Conservation (phyloP, 2,888 invertebrate genomes). For the Tachina fera region DNA sequence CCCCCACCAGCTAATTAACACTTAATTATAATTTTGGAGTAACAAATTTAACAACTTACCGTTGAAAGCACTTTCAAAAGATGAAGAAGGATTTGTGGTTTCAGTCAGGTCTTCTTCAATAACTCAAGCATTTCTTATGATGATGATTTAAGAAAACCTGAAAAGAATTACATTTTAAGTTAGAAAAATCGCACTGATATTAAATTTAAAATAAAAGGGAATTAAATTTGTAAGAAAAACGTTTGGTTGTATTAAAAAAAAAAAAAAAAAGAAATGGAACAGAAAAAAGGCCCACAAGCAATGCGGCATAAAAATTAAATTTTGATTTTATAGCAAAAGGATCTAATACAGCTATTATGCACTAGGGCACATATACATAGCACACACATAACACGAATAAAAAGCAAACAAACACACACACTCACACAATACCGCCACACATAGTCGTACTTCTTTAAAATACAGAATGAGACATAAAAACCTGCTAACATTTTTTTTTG, state of each 20-base stretch:
- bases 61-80: conserved; percentile 4
- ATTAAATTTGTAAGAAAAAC: conserved; percentile 8
- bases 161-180: conserved; percentile 20
- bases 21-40: conserved; percentile 3
- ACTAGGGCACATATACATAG: not conserved
- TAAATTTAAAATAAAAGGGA: conserved; percentile 12
- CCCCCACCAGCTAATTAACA: conserved; percentile 25
- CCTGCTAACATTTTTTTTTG: conserved; percentile 7
- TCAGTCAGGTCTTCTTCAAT: conserved; percentile 3
- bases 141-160: conserved; percentile 31
- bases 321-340: conserved; percentile 42
- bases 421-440: not conserved
- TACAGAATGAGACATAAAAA: not conserved
- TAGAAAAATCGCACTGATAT: not conserved
- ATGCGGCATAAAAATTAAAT: conserved; percentile 65
- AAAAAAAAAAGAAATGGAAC: not conserved
- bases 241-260: not conserved
- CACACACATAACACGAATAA: not conserved
- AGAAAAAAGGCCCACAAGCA: conserved; percentile 53
- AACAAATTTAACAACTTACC: conserved; percentile 39
- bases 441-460: not conserved
- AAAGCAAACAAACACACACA: not conserved
- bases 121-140: conserved; percentile 35
- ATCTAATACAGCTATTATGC: not conserved
- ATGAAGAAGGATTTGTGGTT: not conserved